phyloP scores from a whole-genome alignment of 2,797 vertebrate genomes.

The Dallia pectoralis region DNA sequence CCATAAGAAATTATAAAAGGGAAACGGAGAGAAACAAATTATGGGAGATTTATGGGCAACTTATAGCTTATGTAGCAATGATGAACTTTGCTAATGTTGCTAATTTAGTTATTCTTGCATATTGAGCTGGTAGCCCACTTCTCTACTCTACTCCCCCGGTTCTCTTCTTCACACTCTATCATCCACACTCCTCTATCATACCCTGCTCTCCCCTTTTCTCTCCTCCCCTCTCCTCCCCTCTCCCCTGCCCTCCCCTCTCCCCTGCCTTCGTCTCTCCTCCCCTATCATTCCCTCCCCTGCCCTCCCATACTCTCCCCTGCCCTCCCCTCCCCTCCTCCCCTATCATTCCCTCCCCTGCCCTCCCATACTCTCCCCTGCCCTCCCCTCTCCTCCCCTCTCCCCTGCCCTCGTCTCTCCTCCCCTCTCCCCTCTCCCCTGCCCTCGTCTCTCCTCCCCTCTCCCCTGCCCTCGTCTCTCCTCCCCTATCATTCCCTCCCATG shows the following conservation, averaged over 20 bases:
- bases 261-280: not conserved
- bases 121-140: not conserved
- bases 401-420: not conserved
- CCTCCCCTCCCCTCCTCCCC: not conserved
- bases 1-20: constrained; percentile 27
- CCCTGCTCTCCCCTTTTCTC: not conserved
- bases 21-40: constrained; percentile 19
- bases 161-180: too few species aligned
- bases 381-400: not conserved
- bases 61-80: constrained; percentile 23
- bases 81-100: constrained; percentile 29
- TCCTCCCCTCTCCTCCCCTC: not conserved
- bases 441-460: too few species aligned
- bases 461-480: not conserved
- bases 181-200: not conserved
- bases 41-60: constrained; percentile 33
- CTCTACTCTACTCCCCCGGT: not conserved
- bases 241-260: not conserved
- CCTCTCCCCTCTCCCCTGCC: not conserved
- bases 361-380: not conserved
- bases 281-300: not conserved
- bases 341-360: not conserved
- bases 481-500: not conserved
- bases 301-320: too few species aligned
- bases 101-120: constrained; percentile 18